Percentiles rank a stretch among this genome's conserved stretches.
Evolutionary conservation across 2,797 vertebrate genomes (phyloP).

Genomic region (Cirrhinus molitorella): DNA sequence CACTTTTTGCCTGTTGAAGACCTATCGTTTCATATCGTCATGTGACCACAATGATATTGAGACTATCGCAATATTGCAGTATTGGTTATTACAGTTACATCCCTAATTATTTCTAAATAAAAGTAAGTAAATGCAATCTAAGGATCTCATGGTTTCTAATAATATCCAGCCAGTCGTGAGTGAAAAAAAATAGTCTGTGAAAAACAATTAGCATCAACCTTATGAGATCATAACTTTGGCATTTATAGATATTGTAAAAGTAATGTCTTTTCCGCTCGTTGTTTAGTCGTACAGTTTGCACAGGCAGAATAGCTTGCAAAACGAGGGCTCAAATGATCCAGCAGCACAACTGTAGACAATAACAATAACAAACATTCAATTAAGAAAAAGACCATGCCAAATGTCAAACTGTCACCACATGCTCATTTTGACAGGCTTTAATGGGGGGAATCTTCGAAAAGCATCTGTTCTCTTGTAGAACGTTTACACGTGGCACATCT

Average conservation of each 20-base stretch:
- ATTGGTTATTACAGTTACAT: too few relatives aligned
- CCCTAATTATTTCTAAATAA: too few relatives aligned
- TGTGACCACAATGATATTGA: too few relatives aligned
- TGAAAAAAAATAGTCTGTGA: neutral
- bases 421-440: constrained; percentile 46
- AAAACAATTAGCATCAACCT: neutral
- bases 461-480: constrained; percentile 75
- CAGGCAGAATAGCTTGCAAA: neutral
- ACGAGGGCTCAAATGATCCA: neutral
- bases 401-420: constrained; percentile 44
- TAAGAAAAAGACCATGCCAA: constrained; percentile 19
- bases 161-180: neutral
- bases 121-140: neutral
- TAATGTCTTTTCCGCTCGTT: constrained; percentile 12
- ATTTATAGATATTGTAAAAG: constrained; percentile 35
- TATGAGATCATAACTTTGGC: constrained; percentile 17
- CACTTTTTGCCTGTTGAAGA: too few relatives aligned
- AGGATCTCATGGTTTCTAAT: neutral
- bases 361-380: constrained; percentile 31
- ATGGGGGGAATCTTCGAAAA: constrained; percentile 64
- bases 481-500: constrained; percentile 85
- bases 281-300: neutral
- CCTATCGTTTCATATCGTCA: too few relatives aligned
- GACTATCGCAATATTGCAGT: too few relatives aligned
- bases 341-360: neutral